Evolutionary conservation across 2,113 vertebrate species (phyloP).

Genomic region (Colaptes auratus): DNA sequence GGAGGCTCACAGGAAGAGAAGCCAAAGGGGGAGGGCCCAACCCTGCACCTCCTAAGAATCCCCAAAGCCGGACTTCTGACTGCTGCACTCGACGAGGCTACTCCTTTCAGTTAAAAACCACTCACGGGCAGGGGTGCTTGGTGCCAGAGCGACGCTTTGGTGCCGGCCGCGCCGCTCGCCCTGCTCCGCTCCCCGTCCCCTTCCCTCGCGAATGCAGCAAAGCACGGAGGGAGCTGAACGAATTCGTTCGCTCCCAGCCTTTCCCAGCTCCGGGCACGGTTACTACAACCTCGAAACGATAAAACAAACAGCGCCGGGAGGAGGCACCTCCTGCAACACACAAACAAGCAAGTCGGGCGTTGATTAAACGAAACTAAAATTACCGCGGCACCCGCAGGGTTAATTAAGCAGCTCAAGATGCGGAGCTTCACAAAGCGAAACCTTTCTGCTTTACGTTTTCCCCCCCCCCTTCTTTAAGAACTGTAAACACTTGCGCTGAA

Average conservation of each 20-base stretch:
- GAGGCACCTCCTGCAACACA: neutral
- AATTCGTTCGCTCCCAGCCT: neutral
- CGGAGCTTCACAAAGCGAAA: slow-evolving; percentile 52
- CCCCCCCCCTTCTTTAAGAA: slow-evolving; percentile 12
- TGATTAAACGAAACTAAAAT: neutral
- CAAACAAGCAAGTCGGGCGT: accelerated
- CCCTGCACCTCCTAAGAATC: neutral
- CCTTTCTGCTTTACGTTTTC: neutral
- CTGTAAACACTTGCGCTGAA: slow-evolving; percentile 65
- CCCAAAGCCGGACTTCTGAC: neutral
- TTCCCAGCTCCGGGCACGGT: neutral
- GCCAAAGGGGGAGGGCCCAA: neutral
- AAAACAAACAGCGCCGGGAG: neutral
- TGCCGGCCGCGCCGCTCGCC: neutral
- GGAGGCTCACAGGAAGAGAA: neutral
- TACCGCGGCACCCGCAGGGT: slow-evolving; percentile 59
- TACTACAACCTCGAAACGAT: neutral
- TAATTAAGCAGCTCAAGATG: slow-evolving; percentile 69
- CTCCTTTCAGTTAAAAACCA: neutral
- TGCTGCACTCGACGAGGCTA: neutral
- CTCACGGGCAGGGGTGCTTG: neutral
- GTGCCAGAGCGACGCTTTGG: neutral
- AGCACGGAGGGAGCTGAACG: neutral
- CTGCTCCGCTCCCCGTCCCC: neutral
- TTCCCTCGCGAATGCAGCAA: neutral